These are phyloP conservation scores for Meta bourneti DNA, from an alignment of 2,888 invertebrate genomes.

Conservation along the genomic window DNA sequence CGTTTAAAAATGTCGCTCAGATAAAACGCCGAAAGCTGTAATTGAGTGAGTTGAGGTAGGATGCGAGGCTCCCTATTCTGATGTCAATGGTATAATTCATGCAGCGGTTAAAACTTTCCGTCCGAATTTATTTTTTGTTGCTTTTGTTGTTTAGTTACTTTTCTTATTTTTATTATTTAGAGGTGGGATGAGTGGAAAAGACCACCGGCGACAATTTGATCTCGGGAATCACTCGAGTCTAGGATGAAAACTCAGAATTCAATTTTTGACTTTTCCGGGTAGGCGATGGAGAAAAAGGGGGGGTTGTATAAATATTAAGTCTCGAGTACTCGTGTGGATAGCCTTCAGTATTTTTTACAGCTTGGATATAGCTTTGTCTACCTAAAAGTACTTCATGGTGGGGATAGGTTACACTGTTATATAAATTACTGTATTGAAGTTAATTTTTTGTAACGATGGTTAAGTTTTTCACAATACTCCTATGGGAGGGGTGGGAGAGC, in stretches of 20 bases:
- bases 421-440: no score
- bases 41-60: constrained; percentile 27
- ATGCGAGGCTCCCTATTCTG: constrained; percentile 2
- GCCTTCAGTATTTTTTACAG: no score
- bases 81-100: constrained; percentile 61
- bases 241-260: constrained; percentile 58
- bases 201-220: constrained; percentile 67
- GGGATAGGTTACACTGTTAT: no score
- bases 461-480: no score
- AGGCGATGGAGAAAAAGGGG: constrained; percentile 18
- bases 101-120: constrained; percentile 23
- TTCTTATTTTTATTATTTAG: constrained; percentile 65
- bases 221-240: constrained; percentile 46
- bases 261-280: constrained; percentile 62
- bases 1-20: constrained; percentile 44
- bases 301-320: neutral
- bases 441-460: no score
- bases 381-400: no score
- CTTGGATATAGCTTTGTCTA: no score
- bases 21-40: constrained; percentile 48
- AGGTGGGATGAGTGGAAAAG: constrained; percentile 24
- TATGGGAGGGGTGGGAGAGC: no score
- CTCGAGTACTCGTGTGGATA: neutral
- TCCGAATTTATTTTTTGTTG: constrained; percentile 5
- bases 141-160: constrained; percentile 15